Evolutionary conservation across 2,113 vertebrate species (phyloP).

Genomic region (Mirza zaza): DNA sequence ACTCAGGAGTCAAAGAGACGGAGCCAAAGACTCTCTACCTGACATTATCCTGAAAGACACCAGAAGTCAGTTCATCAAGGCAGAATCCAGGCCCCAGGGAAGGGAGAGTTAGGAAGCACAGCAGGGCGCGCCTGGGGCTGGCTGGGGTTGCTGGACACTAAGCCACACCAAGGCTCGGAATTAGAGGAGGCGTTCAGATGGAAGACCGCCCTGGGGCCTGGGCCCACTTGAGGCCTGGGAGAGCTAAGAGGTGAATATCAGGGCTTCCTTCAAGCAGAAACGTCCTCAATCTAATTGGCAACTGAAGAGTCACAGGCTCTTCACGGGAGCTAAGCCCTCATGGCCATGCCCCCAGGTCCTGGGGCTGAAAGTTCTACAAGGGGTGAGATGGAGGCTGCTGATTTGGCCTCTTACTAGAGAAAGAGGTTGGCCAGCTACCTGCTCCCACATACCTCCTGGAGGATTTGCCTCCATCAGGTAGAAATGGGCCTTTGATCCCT

Average conservation of each 20-base stretch:
- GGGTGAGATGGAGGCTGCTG: neutral
- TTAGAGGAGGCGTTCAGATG: neutral
- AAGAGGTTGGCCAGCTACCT: neutral
- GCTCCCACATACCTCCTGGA: neutral
- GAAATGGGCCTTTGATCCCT: neutral
- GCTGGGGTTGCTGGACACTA: neutral
- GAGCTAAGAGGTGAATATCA: neutral
- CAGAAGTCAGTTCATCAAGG: neutral
- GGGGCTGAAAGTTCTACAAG: neutral
- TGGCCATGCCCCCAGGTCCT: neutral
- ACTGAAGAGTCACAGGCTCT: neutral
- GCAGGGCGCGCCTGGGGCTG: rapidly evolving
- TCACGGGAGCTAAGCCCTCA: neutral
- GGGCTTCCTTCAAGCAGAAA: neutral
- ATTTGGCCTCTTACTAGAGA: neutral
- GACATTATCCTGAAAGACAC: neutral
- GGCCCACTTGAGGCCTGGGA: neutral
- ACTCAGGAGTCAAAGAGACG: neutral
- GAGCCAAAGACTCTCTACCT: neutral
- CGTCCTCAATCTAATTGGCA: neutral
- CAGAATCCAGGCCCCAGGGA: neutral
- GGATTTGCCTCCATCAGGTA: neutral
- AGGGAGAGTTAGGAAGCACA: too few species aligned
- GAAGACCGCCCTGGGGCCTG: neutral
- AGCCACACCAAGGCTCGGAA: neutral